These are phyloP conservation scores for Neosilurus hyrtlii DNA, from an alignment of 2,797 vertebrate genomes.

Conservation along the genomic window DNA sequence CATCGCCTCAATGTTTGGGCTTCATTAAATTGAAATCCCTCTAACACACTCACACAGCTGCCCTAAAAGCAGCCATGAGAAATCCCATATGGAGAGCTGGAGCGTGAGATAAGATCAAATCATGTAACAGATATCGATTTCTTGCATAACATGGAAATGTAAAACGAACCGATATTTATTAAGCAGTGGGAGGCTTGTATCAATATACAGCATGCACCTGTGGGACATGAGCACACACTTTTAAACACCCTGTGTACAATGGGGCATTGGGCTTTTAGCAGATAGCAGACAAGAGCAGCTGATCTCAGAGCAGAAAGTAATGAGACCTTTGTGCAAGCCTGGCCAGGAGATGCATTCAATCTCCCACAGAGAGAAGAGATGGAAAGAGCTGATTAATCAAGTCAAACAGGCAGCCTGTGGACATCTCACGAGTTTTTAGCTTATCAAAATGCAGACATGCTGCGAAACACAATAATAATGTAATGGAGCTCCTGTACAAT, in stretches of 20 bases:
- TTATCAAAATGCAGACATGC: conserved; percentile 23
- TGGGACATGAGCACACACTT: not conserved
- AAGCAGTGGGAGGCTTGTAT: conserved; percentile 1
- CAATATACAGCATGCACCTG: conserved; percentile 6
- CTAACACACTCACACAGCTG: not conserved
- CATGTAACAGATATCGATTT: conserved; percentile 29
- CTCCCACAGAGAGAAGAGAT: conserved; percentile 10
- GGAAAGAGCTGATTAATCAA: conserved; percentile 19
- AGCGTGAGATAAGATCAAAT: conserved; percentile 12
- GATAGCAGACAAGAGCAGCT: not conserved
- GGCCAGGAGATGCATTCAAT: conserved; percentile 23
- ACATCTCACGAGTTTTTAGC: conserved; percentile 31
- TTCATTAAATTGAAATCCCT: conserved; percentile 5
- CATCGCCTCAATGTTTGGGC: not conserved
- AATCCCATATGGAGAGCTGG: conserved; percentile 4
- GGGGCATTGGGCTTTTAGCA: not conserved
- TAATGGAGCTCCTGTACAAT: not conserved
- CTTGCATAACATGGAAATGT: conserved; percentile 15
- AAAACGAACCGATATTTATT: not conserved
- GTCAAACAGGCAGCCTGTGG: conserved; percentile 38
- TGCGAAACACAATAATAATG: conserved; percentile 34
- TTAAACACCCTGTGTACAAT: not conserved
- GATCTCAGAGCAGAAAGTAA: not conserved
- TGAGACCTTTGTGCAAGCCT: not conserved
- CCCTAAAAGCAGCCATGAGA: conserved; percentile 1